phyloP scores from a whole-genome alignment of 2,797 vertebrate genomes.

The Gymnopithys bicolor region DNA sequence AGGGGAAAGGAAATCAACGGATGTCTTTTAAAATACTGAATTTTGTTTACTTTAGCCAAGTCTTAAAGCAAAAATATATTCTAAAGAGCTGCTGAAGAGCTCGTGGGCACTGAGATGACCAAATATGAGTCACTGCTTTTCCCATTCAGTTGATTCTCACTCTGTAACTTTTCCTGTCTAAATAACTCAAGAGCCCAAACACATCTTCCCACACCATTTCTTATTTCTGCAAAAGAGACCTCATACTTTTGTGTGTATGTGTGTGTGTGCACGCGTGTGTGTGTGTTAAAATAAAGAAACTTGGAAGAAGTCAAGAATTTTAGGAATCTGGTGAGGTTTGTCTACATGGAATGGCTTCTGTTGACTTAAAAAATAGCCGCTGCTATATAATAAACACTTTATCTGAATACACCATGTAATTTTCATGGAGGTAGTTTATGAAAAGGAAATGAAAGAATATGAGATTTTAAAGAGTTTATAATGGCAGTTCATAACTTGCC shows the following conservation, averaged over 20 bases:
- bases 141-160: conserved; percentile 28
- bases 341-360: not conserved
- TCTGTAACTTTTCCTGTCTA: not conserved
- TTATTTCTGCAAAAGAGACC: not conserved
- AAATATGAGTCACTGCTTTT: conserved; percentile 20
- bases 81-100: conserved; percentile 20
- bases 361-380: not conserved
- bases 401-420: not conserved
- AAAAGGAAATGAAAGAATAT: not conserved
- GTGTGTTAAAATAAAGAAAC: conserved; percentile 29
- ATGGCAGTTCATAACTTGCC: not conserved
- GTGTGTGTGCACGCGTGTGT: not conserved
- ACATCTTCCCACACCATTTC: not conserved
- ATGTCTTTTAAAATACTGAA: conserved; percentile 53
- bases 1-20: conserved; percentile 54
- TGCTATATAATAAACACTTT: not conserved
- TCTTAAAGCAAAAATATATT: conserved; percentile 52
- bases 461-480: not conserved
- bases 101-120: conserved; percentile 16
- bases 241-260: not conserved
- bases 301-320: conserved; percentile 13
- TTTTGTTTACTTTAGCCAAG: conserved; percentile 41
- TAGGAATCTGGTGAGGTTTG: conserved; percentile 38
- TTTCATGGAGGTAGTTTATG: not conserved
- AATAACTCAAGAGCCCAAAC: not conserved